Base-by-base conservation (phyloP, 2,797 vertebrate genomes). In the Neoniphon sammara region DNA sequence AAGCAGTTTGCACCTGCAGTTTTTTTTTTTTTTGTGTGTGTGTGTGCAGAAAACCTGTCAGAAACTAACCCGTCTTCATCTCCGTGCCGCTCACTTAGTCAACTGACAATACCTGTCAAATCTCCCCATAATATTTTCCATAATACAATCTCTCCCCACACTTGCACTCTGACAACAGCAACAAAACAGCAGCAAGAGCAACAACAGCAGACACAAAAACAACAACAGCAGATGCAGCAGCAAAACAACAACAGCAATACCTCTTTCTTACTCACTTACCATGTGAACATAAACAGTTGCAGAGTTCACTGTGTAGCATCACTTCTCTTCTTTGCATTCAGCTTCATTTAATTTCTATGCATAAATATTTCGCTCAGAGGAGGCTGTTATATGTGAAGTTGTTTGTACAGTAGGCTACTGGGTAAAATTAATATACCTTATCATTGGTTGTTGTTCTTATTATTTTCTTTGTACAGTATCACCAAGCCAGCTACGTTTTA, bases 21-120 rank as follows among this genome's bases (percentile, higher is more conserved):
- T 85, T 86, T 56, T 50, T 20, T 50, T n/a, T 47, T 47, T 11
- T 18, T 77, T 3, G 3, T 31, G 3, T 31, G 3, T 31, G 3
- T 31, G 30, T 31, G n/a, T 78, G 70, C 81, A 86, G 77, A 83
- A 86, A 87, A 85, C 52, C 86, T 89, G 84, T 92, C 91, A 91
- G 30, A 82, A 81, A 39, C 83, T 70, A 80, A 75, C 80, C 75
- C 73, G 54, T 92, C 87, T 87, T 85, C 81, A 80, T 90, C 91
- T 73, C 52, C 75, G 81, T 7, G 74, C 70, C 86, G 76, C 77
- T 90, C 74, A 73, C 80, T 89, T 90, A 86, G 79, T 89, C 86
- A 82, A 77, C 85, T 88, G 86, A 88, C 89, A 87, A 60, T 74
- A 66, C 66, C 84, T 90, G 91, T 89, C 86, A 88, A 78, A 73